A percentile compares a stretch with the other conserved stretches of the same genome.
phyloP scores from a whole-genome alignment of 2,797 vertebrate species.

The Oreonectes daqikongensis region DNA sequence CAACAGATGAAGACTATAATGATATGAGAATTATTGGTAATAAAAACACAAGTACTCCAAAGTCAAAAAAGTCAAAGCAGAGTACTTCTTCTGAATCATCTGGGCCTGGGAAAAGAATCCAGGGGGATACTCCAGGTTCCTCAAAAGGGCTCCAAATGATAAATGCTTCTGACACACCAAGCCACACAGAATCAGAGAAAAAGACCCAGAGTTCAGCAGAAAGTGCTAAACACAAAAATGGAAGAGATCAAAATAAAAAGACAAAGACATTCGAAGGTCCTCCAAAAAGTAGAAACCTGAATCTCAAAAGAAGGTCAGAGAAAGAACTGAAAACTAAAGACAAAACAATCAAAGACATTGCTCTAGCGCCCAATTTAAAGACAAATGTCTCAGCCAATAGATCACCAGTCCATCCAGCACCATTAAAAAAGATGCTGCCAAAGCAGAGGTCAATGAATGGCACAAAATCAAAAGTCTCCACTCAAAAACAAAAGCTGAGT shows the following conservation, averaged over 20 bases:
- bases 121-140: slow-evolving; percentile 42
- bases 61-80: slow-evolving; percentile 46
- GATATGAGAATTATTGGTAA: slow-evolving; percentile 37
- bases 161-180: slow-evolving; percentile 61
- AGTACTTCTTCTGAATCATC: slow-evolving; percentile 59
- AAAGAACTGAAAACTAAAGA: slow-evolving; percentile 56
- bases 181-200: slow-evolving; percentile 56
- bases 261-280: slow-evolving; percentile 55
- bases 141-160: slow-evolving; percentile 55
- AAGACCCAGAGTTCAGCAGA: slow-evolving; percentile 63
- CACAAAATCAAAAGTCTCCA: slow-evolving; percentile 60
- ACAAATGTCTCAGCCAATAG: slow-evolving; percentile 71
- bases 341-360: slow-evolving; percentile 43
- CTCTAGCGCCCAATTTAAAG: slow-evolving; percentile 62
- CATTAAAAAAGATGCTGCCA: slow-evolving; percentile 69
- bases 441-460: slow-evolving; percentile 74
- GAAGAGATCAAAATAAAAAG: slow-evolving; percentile 56
- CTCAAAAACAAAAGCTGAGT: slow-evolving; percentile 57
- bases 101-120: slow-evolving; percentile 61
- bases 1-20: slow-evolving; percentile 33
- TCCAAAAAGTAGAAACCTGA: slow-evolving; percentile 49
- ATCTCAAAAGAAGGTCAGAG: slow-evolving; percentile 55
- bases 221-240: slow-evolving; percentile 50
- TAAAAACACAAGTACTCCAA: slow-evolving; percentile 55
- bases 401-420: slow-evolving; percentile 55